These are phyloP conservation scores for Bathynomus jamesi DNA, from an alignment of 1,140 invertebrate genomes.

Conservation along the genomic window DNA sequence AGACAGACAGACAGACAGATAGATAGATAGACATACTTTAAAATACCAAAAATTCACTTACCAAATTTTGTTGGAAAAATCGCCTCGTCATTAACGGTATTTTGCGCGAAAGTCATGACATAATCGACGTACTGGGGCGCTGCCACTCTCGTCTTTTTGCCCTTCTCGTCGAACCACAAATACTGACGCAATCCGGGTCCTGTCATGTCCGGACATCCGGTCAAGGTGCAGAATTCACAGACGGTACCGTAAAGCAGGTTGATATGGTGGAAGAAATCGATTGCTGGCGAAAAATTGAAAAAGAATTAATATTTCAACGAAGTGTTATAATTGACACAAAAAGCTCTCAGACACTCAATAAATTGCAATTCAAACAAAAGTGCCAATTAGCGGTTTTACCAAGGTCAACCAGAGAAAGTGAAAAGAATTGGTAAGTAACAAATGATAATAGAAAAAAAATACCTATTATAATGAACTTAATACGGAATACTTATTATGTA, in stretches of 20 bases:
- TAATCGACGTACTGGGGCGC: conserved; percentile 98
- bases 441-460: no score
- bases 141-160: conserved; percentile 91
- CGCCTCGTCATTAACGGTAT: conserved; percentile 91
- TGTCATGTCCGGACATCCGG: conserved; percentile 88
- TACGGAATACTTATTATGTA: no score
- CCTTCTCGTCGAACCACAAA: conserved; percentile 97
- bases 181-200: conserved; percentile 73
- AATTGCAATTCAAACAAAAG: no score
- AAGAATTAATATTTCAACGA: neutral
- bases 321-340: no score
- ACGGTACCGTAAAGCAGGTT: conserved; percentile 95
- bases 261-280: conserved; percentile 96
- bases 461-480: no score
- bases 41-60: conserved; percentile 46
- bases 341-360: no score
- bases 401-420: no score
- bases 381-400: no score
- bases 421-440: no score
- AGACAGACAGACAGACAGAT: neutral
- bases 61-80: conserved; percentile 98
- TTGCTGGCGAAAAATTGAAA: conserved; percentile 56
- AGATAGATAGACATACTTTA: neutral
- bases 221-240: conserved; percentile 94
- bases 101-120: conserved; percentile 96